Evolutionary conservation across 1,140 invertebrate species (phyloP).

Genomic region (Musca vetustissima): DNA sequence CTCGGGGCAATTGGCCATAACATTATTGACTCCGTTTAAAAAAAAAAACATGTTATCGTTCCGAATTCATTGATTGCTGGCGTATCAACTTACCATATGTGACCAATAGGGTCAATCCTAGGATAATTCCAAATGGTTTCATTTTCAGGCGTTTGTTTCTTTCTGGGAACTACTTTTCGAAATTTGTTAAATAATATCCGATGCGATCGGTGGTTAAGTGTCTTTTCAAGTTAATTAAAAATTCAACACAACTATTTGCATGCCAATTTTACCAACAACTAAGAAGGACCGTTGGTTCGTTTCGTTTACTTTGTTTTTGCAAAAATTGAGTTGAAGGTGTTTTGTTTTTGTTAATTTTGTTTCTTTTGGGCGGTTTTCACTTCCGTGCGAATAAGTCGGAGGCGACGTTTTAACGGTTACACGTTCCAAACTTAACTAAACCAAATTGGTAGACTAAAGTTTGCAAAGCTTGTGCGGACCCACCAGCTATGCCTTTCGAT

Average conservation of each 20-base stretch:
- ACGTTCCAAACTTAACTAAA: slow-evolving; percentile 54
- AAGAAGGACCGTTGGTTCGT: too few species aligned
- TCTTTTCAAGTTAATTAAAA: not conserved
- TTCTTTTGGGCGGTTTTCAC: not conserved
- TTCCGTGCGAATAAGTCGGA: slow-evolving; percentile 29
- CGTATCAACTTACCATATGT: slow-evolving; percentile 11
- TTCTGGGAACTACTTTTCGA: not conserved
- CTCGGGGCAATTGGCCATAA: slow-evolving; percentile 17
- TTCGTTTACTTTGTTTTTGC: too few species aligned
- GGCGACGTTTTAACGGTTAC: slow-evolving; percentile 50
- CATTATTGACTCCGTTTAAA: not conserved
- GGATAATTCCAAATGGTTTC: slow-evolving; percentile 3
- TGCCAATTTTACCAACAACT: not conserved
- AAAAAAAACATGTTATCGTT: too few species aligned
- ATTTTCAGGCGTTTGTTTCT: not conserved
- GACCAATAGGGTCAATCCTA: slow-evolving; percentile 8
- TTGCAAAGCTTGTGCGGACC: slow-evolving; percentile 44
- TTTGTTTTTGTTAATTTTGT: not conserved
- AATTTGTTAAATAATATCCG: not conserved
- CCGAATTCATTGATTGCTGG: too few species aligned
- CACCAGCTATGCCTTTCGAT: not conserved
- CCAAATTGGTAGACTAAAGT: slow-evolving; percentile 34
- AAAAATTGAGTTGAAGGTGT: too few species aligned
- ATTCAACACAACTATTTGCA: slow-evolving; percentile 4
- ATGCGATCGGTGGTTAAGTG: not conserved